Evolutionary conservation across 2,888 invertebrate species (phyloP).

Genomic region (Drosophila melanocephala): DNA sequence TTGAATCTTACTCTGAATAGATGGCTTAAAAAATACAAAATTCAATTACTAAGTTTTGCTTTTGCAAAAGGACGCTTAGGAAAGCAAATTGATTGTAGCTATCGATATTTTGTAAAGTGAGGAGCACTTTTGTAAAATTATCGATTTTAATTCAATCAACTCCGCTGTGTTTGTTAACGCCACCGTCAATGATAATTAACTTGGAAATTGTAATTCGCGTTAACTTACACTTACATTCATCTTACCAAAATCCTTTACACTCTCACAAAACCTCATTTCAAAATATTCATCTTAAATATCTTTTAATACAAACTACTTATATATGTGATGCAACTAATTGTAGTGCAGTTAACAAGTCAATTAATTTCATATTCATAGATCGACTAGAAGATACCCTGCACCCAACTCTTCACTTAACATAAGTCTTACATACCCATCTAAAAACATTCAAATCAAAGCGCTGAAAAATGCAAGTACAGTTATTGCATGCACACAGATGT

Average conservation of each 20-base stretch:
- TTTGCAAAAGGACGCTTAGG: neutral
- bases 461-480: conserved; percentile 1
- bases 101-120: neutral
- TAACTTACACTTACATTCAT: conserved; percentile 30
- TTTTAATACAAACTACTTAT: conserved; percentile 13
- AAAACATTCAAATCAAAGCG: conserved; percentile 21
- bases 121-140: neutral
- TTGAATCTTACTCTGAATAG: neutral
- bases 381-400: conserved; percentile 10
- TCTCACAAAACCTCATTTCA: conserved; percentile 7
- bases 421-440: neutral
- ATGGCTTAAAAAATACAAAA: no score
- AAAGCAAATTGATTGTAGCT: neutral
- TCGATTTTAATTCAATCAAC: neutral
- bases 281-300: conserved; percentile 12
- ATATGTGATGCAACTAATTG: conserved; percentile 6
- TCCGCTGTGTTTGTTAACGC: neutral
- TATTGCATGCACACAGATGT: neutral
- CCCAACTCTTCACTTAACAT: no score
- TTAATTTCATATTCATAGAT: conserved; percentile 7
- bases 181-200: conserved; percentile 43
- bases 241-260: conserved; percentile 27
- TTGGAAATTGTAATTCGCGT: conserved; percentile 47
- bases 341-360: conserved; percentile 18
- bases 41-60: neutral